A percentile compares a stretch with the other conserved stretches of the same genome.
Conservation (phyloP, 2,113 vertebrate species). For the Nesoenas mayeri region DNA sequence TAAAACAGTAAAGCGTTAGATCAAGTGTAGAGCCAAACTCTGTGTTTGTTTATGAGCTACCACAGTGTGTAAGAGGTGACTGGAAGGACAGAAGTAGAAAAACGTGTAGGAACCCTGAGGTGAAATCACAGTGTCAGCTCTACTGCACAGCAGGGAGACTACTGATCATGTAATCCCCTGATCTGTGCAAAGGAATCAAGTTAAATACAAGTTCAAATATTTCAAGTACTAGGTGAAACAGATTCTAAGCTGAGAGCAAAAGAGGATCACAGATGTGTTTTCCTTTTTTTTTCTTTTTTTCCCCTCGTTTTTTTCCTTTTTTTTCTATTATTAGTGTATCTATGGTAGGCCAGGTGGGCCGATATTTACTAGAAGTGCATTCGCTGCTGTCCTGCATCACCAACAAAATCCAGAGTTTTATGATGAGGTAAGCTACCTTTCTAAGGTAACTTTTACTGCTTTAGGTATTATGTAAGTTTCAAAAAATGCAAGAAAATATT, state of each 20-base stretch:
- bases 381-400: conserved; percentile 93
- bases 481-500: background rate
- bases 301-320: background rate
- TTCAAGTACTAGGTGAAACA: background rate
- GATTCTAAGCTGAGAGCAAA: background rate
- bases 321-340: conserved; percentile 83
- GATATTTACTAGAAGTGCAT: conserved; percentile 88
- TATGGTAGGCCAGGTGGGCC: conserved; percentile 92
- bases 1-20: background rate
- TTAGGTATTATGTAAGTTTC: background rate
- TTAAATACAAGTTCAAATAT: background rate
- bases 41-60: background rate
- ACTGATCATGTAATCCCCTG: background rate
- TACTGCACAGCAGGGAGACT: background rate
- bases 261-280: background rate
- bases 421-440: conserved; percentile 86
- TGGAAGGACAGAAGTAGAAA: background rate
- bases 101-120: background rate
- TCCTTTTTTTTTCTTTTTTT: background rate
- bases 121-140: background rate
- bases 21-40: background rate
- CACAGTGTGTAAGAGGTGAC: background rate
- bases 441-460: background rate
- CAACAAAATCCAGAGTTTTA: conserved; percentile 98
- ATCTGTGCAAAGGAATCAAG: background rate